Percentiles rank a stretch among this genome's conserved stretches.
Evolutionary conservation across 2,113 vertebrate genomes (phyloP).

Genomic region (Gasterosteus nipponicus): DNA sequence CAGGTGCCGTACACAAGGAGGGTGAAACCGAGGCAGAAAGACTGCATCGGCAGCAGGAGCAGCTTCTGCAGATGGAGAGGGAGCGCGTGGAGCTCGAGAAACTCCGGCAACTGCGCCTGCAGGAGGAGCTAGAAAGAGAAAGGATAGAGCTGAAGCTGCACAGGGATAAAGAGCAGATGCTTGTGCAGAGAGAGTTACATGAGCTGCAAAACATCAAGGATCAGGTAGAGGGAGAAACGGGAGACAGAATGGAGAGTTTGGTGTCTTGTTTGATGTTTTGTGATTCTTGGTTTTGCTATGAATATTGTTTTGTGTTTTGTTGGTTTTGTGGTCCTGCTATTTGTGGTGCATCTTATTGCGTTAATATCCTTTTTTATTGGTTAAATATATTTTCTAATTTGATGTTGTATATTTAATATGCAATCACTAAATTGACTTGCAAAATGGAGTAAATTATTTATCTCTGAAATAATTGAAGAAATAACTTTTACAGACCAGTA

Average conservation of each 20-base stretch:
- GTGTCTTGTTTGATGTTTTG: slow-evolving; percentile 40
- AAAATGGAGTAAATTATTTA: slow-evolving; percentile 7
- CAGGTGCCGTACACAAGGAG: slow-evolving; percentile 82
- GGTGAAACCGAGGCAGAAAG: slow-evolving; percentile 90
- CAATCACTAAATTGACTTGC: slow-evolving; percentile 8
- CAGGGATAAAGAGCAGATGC: slow-evolving; percentile 94
- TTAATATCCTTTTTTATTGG: slow-evolving; percentile 19
- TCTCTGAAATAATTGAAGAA: not conserved
- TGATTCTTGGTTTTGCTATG: slow-evolving; percentile 32
- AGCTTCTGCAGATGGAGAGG: slow-evolving; percentile 92
- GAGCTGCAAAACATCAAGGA: slow-evolving; percentile 98
- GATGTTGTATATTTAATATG: slow-evolving; percentile 9
- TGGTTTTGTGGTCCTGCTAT: slow-evolving; percentile 36
- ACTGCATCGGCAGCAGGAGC: slow-evolving; percentile 93
- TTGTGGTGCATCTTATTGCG: slow-evolving; percentile 23
- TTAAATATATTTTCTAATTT: slow-evolving; percentile 17
- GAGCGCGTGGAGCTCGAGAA: slow-evolving; percentile 96
- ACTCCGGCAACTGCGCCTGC: slow-evolving; percentile 91
- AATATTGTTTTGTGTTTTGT: slow-evolving; percentile 16
- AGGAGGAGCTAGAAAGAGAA: slow-evolving; percentile 95
- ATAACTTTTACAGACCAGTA: not conserved
- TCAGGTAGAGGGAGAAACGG: slow-evolving; percentile 83
- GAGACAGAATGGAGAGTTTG: slow-evolving; percentile 23
- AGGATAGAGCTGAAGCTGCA: slow-evolving; percentile 91
- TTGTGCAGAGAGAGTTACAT: slow-evolving; percentile 95